Base-by-base conservation (phyloP, 2,797 vertebrate species). In the Typhlichthys subterraneus region DNA sequence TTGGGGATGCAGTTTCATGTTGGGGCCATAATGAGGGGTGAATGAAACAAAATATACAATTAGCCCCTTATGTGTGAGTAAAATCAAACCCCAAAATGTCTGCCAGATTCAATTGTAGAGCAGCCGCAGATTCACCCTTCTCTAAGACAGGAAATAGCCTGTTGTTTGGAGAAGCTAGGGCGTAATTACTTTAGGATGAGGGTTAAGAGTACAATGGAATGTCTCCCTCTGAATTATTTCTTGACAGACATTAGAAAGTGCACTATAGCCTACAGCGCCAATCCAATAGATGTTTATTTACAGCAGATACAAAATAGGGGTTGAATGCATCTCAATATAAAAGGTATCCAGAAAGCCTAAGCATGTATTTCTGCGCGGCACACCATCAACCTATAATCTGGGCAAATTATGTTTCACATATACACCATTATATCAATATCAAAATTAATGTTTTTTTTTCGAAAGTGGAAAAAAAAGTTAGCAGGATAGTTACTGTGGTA, bases 141-240 rank as follows among this genome's bases (percentile, higher is more conserved):
- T 29, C 53, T 67, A 59, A 71, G 31, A 60, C 57, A 49, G 55
- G 51, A 74, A 71, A 52, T 2, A 33, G 58, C 79, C 78, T 84
- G 86, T 78, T 87, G 84, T 72, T 85, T 63, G 73, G 63, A 72
- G 59, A 79, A 75, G 84, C 23, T 53, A 12, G 38, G 13, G 5
- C 61, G 59, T 73, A 74, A 76, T 70, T 72, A 70, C 75, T 72
- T 47, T 58, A 73, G 76, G 63, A 69, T 54, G 53, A 76, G 64
- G 68, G 64, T 63, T 57, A 60, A 67, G 57, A 13, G 53, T 47
- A 62, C 31, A 2, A 60, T 12, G 70, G 57, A 59, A 70, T 75
- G 67, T 61, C 66, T 64, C 77, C 13, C 31, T 75, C 71, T 70
- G 53, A 69, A 59, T 61, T 59, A 75, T 76, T 65, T 72, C 61